Evolutionary conservation across 1,140 invertebrate species (phyloP), one percentile per base, ranked within the genome.

Genomic region (Solenopsis fugax): DNA sequence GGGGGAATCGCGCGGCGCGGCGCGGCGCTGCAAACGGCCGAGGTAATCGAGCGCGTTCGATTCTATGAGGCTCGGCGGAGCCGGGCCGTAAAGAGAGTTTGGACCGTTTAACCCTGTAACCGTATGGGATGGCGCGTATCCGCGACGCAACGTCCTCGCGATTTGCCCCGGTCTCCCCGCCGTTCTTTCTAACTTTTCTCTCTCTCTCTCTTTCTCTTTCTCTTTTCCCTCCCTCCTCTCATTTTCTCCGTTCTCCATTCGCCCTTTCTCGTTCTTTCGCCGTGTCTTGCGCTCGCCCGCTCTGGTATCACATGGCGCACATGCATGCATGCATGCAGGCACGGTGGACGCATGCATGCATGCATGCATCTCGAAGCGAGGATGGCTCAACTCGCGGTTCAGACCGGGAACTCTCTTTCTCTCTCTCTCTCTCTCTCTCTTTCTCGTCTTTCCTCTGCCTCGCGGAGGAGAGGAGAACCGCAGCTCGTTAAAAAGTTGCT

Each of bases 401-500:
- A 92, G 89, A 87, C 92, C 91, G 89, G 88, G 87, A 87, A 90
- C 89, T 87, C 2, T 41, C 5, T 41, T 3, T 75, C 6, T 41
- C 5, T 58, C 7, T 75, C 34, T 58, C 54, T 50, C 7, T 34
- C 48, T 73, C 34, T 58, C 54, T 50, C 7, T 34, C 48, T 73
- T 1, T 3, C 52, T 87, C 89, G 88, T 88, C 86, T 93, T 92
- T 93, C 90, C 91, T 92, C 89, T 76, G 86, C 80, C 85, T 87
- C 88, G 89, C 85, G 84, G 78, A 89, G 89, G 90, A 92, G 87
- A 93, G 54, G 65, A 75, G 91, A 93, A 93, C 91, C 92, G 89
- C 92, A 93, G 93, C 95, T 95, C 94, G 95, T 95, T 95, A 95
- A 95, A 95, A 95, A 95, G 94, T 95, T 95, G 95, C 93, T 88